Percentiles rank a stretch among this genome's conserved stretches.
Evolutionary conservation across 2,113 vertebrate genomes (phyloP).

Genomic region (Scytalopus superciliaris): DNA sequence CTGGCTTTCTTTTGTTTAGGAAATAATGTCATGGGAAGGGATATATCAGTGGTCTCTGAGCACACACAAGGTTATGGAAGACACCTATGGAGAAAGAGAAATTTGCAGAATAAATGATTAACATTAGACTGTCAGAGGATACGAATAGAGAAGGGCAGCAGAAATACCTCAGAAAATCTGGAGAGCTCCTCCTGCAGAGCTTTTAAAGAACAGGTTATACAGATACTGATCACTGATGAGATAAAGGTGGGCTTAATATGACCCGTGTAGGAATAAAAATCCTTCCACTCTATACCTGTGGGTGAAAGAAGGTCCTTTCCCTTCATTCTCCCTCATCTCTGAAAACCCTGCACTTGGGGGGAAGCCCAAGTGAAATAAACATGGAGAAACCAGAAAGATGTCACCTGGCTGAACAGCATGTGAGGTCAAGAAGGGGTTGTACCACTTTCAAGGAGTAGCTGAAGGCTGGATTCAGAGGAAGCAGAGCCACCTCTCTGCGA

Average conservation of each 20-base stretch:
- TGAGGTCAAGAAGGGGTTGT: neutral
- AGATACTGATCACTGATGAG: neutral
- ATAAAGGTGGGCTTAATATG: neutral
- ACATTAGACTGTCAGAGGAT: neutral
- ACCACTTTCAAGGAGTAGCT: neutral
- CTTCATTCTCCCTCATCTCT: neutral
- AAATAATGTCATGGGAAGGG: neutral
- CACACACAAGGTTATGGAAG: neutral
- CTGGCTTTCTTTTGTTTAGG: neutral
- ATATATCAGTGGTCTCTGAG: neutral
- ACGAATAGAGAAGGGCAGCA: neutral
- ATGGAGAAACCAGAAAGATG: neutral
- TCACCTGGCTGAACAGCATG: neutral
- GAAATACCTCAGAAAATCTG: neutral
- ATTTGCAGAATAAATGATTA: neutral
- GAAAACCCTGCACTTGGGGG: neutral
- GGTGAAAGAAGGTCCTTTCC: neutral
- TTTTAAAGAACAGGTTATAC: neutral
- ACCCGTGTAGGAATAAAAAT: neutral
- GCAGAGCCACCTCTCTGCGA: neutral
- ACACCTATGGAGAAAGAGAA: neutral
- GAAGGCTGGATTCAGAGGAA: neutral
- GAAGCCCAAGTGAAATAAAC: neutral
- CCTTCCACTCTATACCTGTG: accelerated
- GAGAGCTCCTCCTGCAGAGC: neutral